phyloP scores from a whole-genome alignment of 1,140 invertebrate species.

The Nilaparvata lugens region DNA sequence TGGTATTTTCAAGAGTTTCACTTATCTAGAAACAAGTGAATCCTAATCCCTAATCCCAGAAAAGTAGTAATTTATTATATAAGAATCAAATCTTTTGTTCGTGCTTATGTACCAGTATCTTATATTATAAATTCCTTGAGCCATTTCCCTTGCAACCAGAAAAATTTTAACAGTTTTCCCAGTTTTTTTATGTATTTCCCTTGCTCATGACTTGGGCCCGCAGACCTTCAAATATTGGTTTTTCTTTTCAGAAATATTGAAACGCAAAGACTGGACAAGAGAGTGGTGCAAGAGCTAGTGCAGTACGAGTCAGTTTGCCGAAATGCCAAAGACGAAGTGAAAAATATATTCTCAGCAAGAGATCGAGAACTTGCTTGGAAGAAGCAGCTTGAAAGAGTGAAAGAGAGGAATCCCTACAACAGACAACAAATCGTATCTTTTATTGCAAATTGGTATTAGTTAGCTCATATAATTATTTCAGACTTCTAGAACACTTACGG shows the following conservation, averaged over 20 bases:
- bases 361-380: constrained; percentile 56
- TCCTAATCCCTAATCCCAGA: too few species aligned
- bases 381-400: constrained; percentile 49
- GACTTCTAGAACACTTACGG: too few species aligned
- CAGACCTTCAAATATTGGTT: too few species aligned
- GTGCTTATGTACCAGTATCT: too few species aligned
- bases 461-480: neutral
- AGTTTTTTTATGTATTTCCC: neutral
- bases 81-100: too few species aligned
- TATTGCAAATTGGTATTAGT: constrained; percentile 10
- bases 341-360: constrained; percentile 53
- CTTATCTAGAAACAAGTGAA: too few species aligned
- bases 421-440: constrained; percentile 56
- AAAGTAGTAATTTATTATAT: too few species aligned
- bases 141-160: too few species aligned
- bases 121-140: too few species aligned
- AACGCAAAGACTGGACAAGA: constrained; percentile 56
- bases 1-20: too few species aligned
- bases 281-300: constrained; percentile 52
- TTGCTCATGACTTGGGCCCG: too few species aligned
- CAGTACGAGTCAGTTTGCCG: constrained; percentile 64
- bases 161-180: neutral
- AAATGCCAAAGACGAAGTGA: constrained; percentile 58
- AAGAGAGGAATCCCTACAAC: constrained; percentile 53
- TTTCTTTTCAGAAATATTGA: constrained; percentile 43